Percentiles rank a stretch among this genome's conserved stretches.
Conservation (phyloP, 2,888 invertebrate genomes). For the Harpalus rufipes region DNA sequence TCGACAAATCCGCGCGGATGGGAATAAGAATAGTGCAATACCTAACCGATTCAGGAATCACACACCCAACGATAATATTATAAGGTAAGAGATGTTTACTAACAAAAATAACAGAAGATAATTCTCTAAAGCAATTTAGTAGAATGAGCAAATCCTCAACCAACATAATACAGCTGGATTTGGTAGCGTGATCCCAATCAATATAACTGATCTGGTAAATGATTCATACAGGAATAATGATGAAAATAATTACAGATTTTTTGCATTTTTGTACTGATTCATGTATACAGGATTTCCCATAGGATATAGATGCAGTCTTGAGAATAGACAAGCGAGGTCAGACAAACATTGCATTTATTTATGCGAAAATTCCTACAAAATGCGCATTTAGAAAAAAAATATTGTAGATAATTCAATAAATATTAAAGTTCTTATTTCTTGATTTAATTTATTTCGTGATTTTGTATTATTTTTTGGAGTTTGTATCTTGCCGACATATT, state of each 20-base stretch:
- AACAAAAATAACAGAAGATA: constrained; percentile 31
- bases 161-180: not conserved
- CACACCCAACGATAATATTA: constrained; percentile 86
- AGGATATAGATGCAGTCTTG: constrained; percentile 5
- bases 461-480: too few species aligned
- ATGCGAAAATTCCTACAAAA: not conserved
- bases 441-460: too few species aligned
- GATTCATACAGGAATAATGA: not conserved
- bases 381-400: too few species aligned
- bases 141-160: not conserved
- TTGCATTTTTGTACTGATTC: constrained; percentile 26
- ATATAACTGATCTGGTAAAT: constrained; percentile 22
- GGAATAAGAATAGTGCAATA: constrained; percentile 77
- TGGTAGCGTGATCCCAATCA: not conserved
- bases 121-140: constrained; percentile 13
- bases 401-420: too few species aligned
- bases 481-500: too few species aligned
- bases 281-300: constrained; percentile 37
- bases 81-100: constrained; percentile 79
- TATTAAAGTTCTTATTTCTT: too few species aligned
- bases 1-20: constrained; percentile 82
- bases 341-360: not conserved
- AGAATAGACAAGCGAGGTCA: not conserved
- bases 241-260: constrained; percentile 2
- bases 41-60: constrained; percentile 76